Evolutionary conservation across 2,113 vertebrate species (phyloP).

Genomic region (Mormyrus iriodes): DNA sequence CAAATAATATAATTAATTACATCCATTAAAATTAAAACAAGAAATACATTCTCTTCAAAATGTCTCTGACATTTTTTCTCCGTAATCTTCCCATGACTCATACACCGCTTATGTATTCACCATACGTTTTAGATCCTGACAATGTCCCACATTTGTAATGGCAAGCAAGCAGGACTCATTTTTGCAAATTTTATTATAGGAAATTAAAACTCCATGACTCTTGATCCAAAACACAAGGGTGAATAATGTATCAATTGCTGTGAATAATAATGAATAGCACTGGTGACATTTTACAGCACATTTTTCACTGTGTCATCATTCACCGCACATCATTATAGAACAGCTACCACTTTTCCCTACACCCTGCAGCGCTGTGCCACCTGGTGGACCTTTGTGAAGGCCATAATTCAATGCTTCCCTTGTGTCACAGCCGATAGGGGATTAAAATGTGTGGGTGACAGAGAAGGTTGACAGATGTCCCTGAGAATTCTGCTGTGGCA

Average conservation of each 20-base stretch:
- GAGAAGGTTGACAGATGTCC: neutral
- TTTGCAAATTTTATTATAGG: neutral
- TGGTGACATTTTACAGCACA: neutral
- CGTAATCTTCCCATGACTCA: neutral
- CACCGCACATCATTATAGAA: neutral
- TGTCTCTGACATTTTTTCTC: neutral
- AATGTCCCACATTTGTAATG: neutral
- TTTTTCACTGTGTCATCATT: neutral
- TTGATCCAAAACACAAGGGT: neutral
- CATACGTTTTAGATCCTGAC: neutral
- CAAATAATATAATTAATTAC: neutral
- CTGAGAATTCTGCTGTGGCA: neutral
- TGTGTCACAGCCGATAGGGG: neutral
- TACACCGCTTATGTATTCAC: neutral
- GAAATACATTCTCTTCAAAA: neutral
- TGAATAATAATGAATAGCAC: neutral
- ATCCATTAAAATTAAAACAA: neutral
- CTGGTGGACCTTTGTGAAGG: neutral
- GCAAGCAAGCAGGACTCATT: neutral
- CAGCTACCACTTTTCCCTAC: neutral
- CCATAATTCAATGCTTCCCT: neutral
- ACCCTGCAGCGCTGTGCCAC: neutral
- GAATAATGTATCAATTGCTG: neutral
- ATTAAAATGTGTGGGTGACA: neutral
- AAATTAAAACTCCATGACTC: neutral